Conservation (phyloP, 2,888 invertebrate species). For the Macrostomum cliftonense region DNA sequence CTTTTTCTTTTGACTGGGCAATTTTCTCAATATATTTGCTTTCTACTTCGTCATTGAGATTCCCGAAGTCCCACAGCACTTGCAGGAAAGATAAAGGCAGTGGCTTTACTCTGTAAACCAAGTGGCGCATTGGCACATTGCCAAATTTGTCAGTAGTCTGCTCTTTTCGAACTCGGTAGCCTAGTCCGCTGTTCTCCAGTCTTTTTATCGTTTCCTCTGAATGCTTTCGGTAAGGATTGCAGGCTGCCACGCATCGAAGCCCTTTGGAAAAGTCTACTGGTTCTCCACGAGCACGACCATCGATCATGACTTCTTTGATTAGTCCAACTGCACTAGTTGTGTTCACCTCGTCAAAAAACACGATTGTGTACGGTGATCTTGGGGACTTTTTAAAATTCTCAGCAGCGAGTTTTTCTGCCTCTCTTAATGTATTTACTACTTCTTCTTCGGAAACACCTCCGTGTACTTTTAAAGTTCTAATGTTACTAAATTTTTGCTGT, state of each 20-base stretch:
- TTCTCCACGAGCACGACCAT: constrained; percentile 5
- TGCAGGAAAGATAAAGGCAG: not conserved
- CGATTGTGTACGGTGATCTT: not conserved
- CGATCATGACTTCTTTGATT: constrained; percentile 11
- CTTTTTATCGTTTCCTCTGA: not conserved
- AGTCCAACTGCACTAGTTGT: constrained; percentile 11
- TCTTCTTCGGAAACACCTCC: constrained; percentile 2
- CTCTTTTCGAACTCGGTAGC: not conserved
- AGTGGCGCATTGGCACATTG: constrained; percentile 1
- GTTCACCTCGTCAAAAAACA: constrained; percentile 12
- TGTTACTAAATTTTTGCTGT: not conserved
- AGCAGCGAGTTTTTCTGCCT: not conserved
- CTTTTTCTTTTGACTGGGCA: not conserved
- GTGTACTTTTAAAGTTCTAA: not conserved
- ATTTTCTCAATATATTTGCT: constrained; percentile 1
- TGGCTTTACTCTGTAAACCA: not conserved
- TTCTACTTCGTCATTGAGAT: not conserved
- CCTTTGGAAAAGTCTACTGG: not conserved
- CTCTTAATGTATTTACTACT: not conserved
- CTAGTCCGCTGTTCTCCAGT: constrained; percentile 1
- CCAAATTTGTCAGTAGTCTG: not conserved
- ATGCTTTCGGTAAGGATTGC: constrained; percentile 9
- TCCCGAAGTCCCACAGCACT: constrained; percentile 4
- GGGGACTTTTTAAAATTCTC: not conserved
- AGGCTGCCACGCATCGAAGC: constrained; percentile 6